Conservation (phyloP, 2,113 vertebrate species). For the Varanus salvator region DNA sequence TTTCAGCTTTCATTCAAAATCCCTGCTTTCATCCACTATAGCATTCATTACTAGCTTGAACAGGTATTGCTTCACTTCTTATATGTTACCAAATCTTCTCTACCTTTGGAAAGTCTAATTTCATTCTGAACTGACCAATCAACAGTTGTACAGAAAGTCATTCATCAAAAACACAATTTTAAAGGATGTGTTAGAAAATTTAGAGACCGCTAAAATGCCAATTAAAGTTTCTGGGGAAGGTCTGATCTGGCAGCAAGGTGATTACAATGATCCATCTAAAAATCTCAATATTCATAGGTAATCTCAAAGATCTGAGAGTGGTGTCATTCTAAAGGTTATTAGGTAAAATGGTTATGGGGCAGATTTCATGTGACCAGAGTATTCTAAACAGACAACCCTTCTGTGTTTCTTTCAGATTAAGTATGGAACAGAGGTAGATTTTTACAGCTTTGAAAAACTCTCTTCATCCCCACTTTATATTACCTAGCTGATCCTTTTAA, state of each 20-base stretch:
- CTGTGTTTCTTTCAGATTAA: background rate
- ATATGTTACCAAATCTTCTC: background rate
- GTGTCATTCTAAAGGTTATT: slow-evolving; percentile 18
- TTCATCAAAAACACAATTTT: background rate
- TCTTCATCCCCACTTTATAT: slow-evolving; percentile 32
- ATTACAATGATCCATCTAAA: slow-evolving; percentile 33
- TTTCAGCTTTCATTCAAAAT: no score
- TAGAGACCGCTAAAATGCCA: background rate
- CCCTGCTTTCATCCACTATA: no score
- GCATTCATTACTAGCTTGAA: no score
- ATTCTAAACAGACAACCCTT: slow-evolving; percentile 1
- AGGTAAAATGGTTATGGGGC: slow-evolving; percentile 11
- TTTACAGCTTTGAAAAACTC: slow-evolving; percentile 35
- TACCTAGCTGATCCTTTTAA: slow-evolving; percentile 22
- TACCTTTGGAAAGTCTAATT: background rate
- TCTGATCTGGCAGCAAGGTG: slow-evolving; percentile 37
- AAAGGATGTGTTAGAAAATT: background rate
- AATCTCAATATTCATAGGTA: slow-evolving; percentile 8
- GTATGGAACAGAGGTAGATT: background rate
- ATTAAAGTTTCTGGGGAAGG: slow-evolving; percentile 44
- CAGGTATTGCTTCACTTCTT: no score
- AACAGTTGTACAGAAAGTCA: no score
- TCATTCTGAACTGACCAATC: no score
- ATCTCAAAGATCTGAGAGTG: slow-evolving; percentile 13
- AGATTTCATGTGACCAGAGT: background rate